Evolutionary conservation across 2,113 vertebrate species (phyloP), one percentile per base, ranked within the genome.

Genomic region (Salvelinus namaycush): DNA sequence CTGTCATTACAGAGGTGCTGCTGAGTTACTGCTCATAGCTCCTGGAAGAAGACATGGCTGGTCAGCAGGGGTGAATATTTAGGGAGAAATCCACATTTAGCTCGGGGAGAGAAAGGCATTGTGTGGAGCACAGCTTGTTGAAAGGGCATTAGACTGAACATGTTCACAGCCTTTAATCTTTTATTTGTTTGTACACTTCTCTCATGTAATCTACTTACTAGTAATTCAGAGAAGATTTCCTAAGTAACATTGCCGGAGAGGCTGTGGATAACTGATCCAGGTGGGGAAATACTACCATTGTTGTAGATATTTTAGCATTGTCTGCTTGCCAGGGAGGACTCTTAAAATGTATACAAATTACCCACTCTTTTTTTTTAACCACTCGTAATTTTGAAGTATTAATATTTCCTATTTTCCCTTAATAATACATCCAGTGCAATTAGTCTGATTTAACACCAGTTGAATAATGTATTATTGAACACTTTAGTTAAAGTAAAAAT

Each of bases 131-230:
- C 68, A 72, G 90, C 89, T 86, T 86, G 86, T 85, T 91, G 85
- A 92, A 93, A 92, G 87, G 91, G 90, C 90, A 91, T 89, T 92
- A 91, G 90, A 90, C 88, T 88, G 87, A 93, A 89, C 86, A 89
- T 87, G 84, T 89, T 89, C 87, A 81, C 84, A 87, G 89, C 83
- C 87, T 86, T 84, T 93, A 93, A 93, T 92, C 92, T 93, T 91
- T 88, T 89, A 90, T 91, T 93, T 92, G 91, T 93, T 92, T 92
- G 89, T 83, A 86, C 87, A 91, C 86, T 91, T 92, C 72, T 89
- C 81, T 84, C 81, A 14, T 85, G 83, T 94, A 93, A 93, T 93
- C 91, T 91, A 87, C 89, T 93, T 89, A 89, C 86, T 87, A 84
- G 86, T 85, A 86, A 84, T 74, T 70, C 85, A 75, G 77, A 87